Conservation (phyloP, 1,140 invertebrate species). For the Lepidotrigona ventralis region DNA sequence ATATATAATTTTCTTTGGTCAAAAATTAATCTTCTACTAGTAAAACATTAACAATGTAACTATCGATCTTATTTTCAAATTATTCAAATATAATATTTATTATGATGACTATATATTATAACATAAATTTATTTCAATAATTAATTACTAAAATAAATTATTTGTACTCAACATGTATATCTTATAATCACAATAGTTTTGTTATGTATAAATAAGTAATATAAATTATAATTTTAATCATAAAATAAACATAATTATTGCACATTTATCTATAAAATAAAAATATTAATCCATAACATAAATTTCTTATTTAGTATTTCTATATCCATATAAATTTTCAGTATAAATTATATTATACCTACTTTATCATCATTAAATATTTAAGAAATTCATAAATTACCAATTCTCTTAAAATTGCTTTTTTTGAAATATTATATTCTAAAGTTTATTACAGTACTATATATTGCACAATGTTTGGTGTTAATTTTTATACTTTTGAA, state of each 20-base stretch:
- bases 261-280: slow-evolving; percentile 12
- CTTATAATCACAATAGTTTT: slow-evolving; percentile 45
- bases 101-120: slow-evolving; percentile 1
- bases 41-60: slow-evolving; percentile 9
- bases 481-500: slow-evolving; percentile 56
- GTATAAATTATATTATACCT: slow-evolving; percentile 61
- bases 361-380: slow-evolving; percentile 45
- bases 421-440: slow-evolving; percentile 48
- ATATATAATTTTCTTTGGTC: slow-evolving; percentile 26
- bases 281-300: slow-evolving; percentile 25
- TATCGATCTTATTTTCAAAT: slow-evolving; percentile 31
- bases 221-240: slow-evolving; percentile 26
- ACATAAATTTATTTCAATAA: slow-evolving; percentile 21
- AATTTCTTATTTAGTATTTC: slow-evolving; percentile 46
- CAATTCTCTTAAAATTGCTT: slow-evolving; percentile 51
- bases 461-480: slow-evolving; percentile 63
- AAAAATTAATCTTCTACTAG: slow-evolving; percentile 7
- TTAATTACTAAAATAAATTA: slow-evolving; percentile 54
- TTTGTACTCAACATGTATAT: slow-evolving; percentile 54
- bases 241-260: slow-evolving; percentile 36
- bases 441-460: slow-evolving; percentile 50
- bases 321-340: slow-evolving; percentile 53
- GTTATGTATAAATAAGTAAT: slow-evolving; percentile 46
- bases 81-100: slow-evolving; percentile 36
- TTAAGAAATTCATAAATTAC: slow-evolving; percentile 54